Conservation (phyloP, 2,888 invertebrate species). For the Macrosiphum euphorbiae region DNA sequence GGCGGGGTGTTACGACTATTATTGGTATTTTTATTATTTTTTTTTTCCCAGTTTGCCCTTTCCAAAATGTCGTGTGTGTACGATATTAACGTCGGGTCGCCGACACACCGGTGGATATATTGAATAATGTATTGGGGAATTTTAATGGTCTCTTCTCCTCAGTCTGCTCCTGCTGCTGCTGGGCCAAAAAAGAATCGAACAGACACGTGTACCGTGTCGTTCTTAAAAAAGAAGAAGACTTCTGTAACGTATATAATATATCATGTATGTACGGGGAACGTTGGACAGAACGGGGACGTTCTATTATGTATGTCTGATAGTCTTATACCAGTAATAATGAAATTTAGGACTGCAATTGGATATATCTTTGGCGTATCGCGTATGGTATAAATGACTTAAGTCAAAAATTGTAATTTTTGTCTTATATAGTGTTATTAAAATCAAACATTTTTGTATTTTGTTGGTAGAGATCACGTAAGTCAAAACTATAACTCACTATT, state of each 20-base stretch:
- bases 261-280: too few relatives aligned
- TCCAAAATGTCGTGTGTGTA: neutral
- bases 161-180: neutral
- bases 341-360: too few relatives aligned
- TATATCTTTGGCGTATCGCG: too few relatives aligned
- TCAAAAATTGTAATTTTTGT: too few relatives aligned
- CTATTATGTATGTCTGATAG: neutral
- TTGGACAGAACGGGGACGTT: neutral
- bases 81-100: conserved; percentile 40
- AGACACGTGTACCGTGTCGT: conserved; percentile 39
- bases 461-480: too few relatives aligned
- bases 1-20: neutral
- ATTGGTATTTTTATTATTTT: conserved; percentile 4
- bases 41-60: neutral
- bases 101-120: neutral
- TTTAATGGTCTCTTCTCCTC: conserved; percentile 27
- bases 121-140: conserved; percentile 37
- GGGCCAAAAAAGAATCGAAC: conserved; percentile 34
- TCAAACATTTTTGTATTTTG: too few relatives aligned
- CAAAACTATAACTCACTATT: too few relatives aligned
- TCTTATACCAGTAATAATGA: neutral
- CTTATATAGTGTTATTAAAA: too few relatives aligned
- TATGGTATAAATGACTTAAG: too few relatives aligned
- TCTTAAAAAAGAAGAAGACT: conserved; percentile 31
- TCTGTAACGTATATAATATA: neutral